A percentile compares a stretch with the other conserved stretches of the same genome.
Conservation (phyloP, 2,113 vertebrate species). For the Paratilapia polleni region DNA sequence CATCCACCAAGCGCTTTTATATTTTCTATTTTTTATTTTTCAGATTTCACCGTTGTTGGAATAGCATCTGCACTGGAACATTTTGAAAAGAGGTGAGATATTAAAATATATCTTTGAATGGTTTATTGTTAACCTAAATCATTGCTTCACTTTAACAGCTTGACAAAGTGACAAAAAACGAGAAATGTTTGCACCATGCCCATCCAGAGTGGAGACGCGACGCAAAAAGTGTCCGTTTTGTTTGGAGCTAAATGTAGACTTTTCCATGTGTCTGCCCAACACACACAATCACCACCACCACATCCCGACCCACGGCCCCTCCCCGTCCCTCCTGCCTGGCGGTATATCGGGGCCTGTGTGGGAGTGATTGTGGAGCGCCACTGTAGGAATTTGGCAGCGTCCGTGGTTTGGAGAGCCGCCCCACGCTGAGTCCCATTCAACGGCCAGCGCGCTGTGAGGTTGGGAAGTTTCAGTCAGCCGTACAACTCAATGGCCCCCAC, state of each 20-base stretch:
- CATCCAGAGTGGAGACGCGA: neutral
- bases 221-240: conserved; percentile 22
- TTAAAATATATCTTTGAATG: conserved; percentile 10
- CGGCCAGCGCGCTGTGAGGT: conserved; percentile 91
- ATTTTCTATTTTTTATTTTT: conserved; percentile 26
- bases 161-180: neutral
- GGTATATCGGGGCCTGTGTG: conserved; percentile 87
- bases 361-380: conserved; percentile 94
- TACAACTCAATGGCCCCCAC: conserved; percentile 96
- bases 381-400: conserved; percentile 99
- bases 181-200: neutral
- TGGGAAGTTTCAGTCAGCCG: conserved; percentile 97
- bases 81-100: conserved; percentile 57
- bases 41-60: conserved; percentile 59
- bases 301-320: neutral
- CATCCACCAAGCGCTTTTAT: conserved; percentile 40
- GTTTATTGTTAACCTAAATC: conserved; percentile 22
- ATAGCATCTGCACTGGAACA: conserved; percentile 46
- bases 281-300: neutral
- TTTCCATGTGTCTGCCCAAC: conserved; percentile 37
- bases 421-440: conserved; percentile 98
- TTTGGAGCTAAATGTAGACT: conserved; percentile 58
- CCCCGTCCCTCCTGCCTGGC: conserved; percentile 60
- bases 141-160: neutral
- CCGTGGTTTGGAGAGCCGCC: conserved; percentile 90